phyloP scores from a whole-genome alignment of 2,113 vertebrate species.

The Atherinomorus stipes region DNA sequence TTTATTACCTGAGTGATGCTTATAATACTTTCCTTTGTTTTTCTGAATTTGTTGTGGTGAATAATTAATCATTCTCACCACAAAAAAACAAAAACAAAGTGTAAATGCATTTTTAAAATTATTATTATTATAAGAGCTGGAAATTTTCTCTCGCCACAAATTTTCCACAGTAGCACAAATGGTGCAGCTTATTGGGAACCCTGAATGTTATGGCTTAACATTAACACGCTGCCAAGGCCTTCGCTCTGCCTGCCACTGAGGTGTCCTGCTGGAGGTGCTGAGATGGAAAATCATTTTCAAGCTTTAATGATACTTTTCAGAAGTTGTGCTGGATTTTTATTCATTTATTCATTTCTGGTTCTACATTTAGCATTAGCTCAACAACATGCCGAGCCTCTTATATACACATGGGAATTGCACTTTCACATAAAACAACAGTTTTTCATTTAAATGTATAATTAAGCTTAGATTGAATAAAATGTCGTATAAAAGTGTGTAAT shows the following conservation, averaged over 20 bases:
- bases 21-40: background rate
- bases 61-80: slow-evolving; percentile 23
- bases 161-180: slow-evolving; percentile 62
- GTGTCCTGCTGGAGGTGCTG: slow-evolving; percentile 74
- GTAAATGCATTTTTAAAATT: slow-evolving; percentile 34
- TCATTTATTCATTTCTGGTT: slow-evolving; percentile 48
- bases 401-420: too few species aligned
- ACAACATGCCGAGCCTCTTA: too few species aligned
- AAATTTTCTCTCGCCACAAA: slow-evolving; percentile 49
- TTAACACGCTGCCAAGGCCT: slow-evolving; percentile 59
- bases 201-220: slow-evolving; percentile 66
- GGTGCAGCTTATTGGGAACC: slow-evolving; percentile 67
- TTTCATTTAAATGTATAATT: too few species aligned
- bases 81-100: slow-evolving; percentile 4
- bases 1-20: too few species aligned
- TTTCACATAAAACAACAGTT: too few species aligned
- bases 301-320: slow-evolving; percentile 85
- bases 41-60: slow-evolving; percentile 30
- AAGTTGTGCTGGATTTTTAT: slow-evolving; percentile 71
- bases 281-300: slow-evolving; percentile 59
- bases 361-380: slow-evolving; percentile 76
- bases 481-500: too few species aligned
- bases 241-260: slow-evolving; percentile 26
- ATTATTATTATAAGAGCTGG: slow-evolving; percentile 53
- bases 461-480: too few species aligned